Evolutionary conservation across 2,113 vertebrate species (phyloP), one percentile per base, ranked within the genome.

Genomic region (Coturnix japonica): DNA sequence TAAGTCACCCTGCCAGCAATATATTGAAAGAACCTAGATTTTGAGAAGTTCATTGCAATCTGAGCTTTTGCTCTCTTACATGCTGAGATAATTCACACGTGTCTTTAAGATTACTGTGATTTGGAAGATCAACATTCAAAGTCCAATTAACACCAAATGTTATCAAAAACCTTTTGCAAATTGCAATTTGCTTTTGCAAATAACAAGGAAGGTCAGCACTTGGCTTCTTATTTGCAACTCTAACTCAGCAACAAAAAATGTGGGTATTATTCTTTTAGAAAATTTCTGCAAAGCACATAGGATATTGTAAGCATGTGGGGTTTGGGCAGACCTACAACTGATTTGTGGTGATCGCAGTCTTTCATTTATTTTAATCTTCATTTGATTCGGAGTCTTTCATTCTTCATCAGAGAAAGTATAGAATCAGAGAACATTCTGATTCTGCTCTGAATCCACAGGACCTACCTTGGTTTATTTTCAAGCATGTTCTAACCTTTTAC

Each of bases 81-180:
- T 21, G 71, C 86, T 79, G 81, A 84, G 81, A 81, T 93, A 95
- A 95, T 93, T 91, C 93, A 75, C 30, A 49, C 56, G 57, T 75
- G 66, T 91, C 84, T 88, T 94, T 78, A 89, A 89, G 83, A 94
- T 93, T 73, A 59, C 33, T 65, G 37, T 43, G 66, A 90, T 93
- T 86, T 79, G 89, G 49, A 39, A 30, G 6, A 90, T 95, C 84
- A 89, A 86, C 81, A 79, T 95, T 94, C 90, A 43, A 53, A 91
- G 90, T 87, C 81, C 18, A 93, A 93, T 93, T 94, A 94, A 79
- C 90, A 89, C 61, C 77, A 93, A 96, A 93, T 85, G 80, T 67
- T 95, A 69, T 69, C 69, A 90, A 90, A 95, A 95, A n/a, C 66
- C 59, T 84, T 91, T 93, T 59, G 37, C 59, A 93, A 91, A 92